Conservation (phyloP, 53 echinoderm and acorn worm genomes). For the Echinometra lucunter region DNA sequence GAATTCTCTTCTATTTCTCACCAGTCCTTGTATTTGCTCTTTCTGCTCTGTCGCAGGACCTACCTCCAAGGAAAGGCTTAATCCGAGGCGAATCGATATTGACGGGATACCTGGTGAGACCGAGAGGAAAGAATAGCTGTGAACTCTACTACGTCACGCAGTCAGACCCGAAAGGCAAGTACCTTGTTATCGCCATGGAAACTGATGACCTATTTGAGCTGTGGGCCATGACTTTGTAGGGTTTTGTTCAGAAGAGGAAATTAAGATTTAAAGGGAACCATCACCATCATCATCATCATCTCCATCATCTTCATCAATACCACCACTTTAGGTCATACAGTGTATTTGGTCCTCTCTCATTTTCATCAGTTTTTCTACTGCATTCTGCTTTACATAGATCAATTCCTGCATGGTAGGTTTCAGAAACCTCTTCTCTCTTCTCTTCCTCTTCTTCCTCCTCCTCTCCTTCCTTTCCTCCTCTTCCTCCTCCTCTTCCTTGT, state of each 20-base stretch:
- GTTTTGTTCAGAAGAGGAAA: slow-evolving; percentile 8
- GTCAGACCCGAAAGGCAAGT: slow-evolving; percentile 95
- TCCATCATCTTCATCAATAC: neutral
- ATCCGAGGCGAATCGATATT: slow-evolving; percentile 89
- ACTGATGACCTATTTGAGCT: neutral
- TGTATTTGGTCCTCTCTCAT: no score
- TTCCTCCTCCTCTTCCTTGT: neutral
- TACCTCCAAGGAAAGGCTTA: slow-evolving; percentile 91
- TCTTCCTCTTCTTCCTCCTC: neutral
- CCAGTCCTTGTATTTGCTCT: no score
- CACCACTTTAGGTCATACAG: neutral
- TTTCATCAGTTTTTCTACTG: no score
- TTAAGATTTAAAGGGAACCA: slow-evolving; percentile 21
- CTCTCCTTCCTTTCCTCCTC: neutral
- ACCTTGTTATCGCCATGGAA: slow-evolving; percentile 12
- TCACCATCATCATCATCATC: neutral
- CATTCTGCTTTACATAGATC: no score
- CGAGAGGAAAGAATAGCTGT: slow-evolving; percentile 83
- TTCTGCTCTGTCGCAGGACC: slow-evolving; percentile 73
- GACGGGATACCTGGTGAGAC: slow-evolving; percentile 92
- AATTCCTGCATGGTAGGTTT: no score
- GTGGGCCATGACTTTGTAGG: neutral
- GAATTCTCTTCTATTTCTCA: no score
- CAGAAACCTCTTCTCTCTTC: neutral
- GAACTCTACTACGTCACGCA: slow-evolving; percentile 94